phyloP scores from a whole-genome alignment of 2,888 invertebrate species.

The Drosophila pseudotakahashii region DNA sequence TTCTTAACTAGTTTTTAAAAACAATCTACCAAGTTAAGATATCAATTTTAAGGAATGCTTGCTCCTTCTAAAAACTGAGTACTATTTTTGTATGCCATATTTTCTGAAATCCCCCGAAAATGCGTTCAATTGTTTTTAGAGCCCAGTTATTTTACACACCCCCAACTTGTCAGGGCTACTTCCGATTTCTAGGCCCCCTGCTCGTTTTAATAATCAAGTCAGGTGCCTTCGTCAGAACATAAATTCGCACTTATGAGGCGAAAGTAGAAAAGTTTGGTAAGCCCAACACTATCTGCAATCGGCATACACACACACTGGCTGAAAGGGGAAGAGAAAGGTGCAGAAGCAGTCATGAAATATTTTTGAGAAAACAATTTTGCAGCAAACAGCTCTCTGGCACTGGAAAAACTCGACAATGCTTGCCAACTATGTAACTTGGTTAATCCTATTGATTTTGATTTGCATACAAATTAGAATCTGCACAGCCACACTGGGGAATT shows the following conservation, averaged over 20 bases:
- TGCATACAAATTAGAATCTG: constrained; percentile 75
- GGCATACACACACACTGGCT: constrained; percentile 20
- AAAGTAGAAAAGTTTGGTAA: constrained; percentile 70
- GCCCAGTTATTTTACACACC: not conserved
- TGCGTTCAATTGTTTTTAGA: constrained; percentile 11
- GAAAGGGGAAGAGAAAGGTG: constrained; percentile 14
- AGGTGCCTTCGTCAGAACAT: constrained; percentile 45
- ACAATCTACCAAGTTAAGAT: not conserved
- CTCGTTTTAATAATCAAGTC: constrained; percentile 27
- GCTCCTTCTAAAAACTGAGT: too few species aligned
- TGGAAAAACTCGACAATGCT: constrained; percentile 42
- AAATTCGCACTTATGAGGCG: constrained; percentile 61
- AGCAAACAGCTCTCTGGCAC: constrained; percentile 28
- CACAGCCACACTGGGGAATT: constrained; percentile 38
- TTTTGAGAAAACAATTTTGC: constrained; percentile 68
- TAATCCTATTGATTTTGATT: constrained; percentile 82
- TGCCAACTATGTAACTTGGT: constrained; percentile 66
- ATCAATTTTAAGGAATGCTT: not conserved
- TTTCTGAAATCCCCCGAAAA: not conserved
- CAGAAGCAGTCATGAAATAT: constrained; percentile 57
- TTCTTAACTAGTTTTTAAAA: too few species aligned
- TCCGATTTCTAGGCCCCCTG: not conserved
- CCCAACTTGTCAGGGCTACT: constrained; percentile 8
- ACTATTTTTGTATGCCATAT: not conserved
- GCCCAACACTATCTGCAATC: constrained; percentile 59